phyloP scores from a whole-genome alignment of 2,888 invertebrate species.

The Luperina testacea region DNA sequence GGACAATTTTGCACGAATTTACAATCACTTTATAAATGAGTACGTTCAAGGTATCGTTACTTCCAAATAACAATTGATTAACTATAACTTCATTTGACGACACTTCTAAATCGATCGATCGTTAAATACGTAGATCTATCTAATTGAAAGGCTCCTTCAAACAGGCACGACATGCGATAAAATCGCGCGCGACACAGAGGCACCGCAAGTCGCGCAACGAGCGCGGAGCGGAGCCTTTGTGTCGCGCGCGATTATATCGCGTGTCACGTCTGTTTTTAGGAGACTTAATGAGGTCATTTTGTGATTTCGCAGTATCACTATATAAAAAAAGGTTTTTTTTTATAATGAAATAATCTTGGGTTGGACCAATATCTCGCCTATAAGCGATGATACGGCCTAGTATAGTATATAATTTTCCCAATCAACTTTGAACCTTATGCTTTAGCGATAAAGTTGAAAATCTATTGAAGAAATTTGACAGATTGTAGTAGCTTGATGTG shows the following conservation, averaged over 20 bases:
- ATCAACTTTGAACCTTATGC: too few species aligned
- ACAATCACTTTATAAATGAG: neutral
- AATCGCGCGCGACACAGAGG: too few species aligned
- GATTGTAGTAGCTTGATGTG: too few species aligned
- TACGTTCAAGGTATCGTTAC: neutral
- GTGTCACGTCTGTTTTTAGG: too few species aligned
- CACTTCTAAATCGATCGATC: neutral
- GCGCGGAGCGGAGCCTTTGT: too few species aligned
- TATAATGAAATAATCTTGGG: neutral
- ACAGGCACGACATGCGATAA: too few species aligned
- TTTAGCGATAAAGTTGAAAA: too few species aligned
- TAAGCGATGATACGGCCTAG: neutral
- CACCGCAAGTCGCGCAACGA: too few species aligned
- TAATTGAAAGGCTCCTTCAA: neutral
- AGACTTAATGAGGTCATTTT: neutral
- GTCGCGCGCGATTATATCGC: too few species aligned
- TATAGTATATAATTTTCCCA: neutral
- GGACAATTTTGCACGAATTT: neutral
- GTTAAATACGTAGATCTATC: too few species aligned
- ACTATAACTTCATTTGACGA: slow-evolving; percentile 6
- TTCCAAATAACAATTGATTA: slow-evolving; percentile 23
- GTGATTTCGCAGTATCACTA: neutral
- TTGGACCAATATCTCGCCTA: neutral
- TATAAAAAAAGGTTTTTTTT: neutral
- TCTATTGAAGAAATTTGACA: too few species aligned